Evolutionary conservation across 2,888 invertebrate genomes (phyloP).

Genomic region (Platerodrilus igneus): DNA sequence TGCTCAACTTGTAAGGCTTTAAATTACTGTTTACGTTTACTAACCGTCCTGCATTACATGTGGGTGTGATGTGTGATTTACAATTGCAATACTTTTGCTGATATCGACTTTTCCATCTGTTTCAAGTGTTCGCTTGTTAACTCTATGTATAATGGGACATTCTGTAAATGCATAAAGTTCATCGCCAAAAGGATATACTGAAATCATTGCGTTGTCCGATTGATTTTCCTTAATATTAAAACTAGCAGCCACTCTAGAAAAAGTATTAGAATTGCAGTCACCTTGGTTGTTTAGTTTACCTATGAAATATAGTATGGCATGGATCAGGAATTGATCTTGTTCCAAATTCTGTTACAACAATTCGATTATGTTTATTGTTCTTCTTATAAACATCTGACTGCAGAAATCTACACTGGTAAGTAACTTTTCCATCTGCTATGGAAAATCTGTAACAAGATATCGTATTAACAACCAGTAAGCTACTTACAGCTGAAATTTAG

Average conservation of each 20-base stretch:
- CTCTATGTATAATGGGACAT: constrained; percentile 71
- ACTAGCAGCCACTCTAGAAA: constrained; percentile 43
- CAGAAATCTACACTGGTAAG: constrained; percentile 60
- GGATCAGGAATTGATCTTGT: constrained; percentile 44
- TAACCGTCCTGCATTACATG: constrained; percentile 68
- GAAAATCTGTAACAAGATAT: constrained; percentile 56
- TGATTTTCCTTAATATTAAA: constrained; percentile 62
- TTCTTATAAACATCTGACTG: constrained; percentile 56
- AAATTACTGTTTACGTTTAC: background rate
- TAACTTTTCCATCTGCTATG: constrained; percentile 66
- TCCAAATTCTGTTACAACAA: constrained; percentile 69
- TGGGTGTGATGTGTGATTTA: constrained; percentile 65
- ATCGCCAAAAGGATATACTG: constrained; percentile 83
- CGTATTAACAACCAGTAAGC: constrained; percentile 18
- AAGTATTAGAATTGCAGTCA: constrained; percentile 3
- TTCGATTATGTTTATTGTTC: constrained; percentile 71
- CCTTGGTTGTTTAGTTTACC: constrained; percentile 32
- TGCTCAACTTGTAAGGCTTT: constrained; percentile 1
- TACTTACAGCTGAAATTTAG: too few species aligned
- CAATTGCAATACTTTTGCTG: constrained; percentile 38
- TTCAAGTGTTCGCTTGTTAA: constrained; percentile 73
- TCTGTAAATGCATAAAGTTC: constrained; percentile 84
- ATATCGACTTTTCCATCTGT: constrained; percentile 67
- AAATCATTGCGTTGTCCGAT: constrained; percentile 87
- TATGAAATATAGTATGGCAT: constrained; percentile 63